Conservation (phyloP, 2,888 invertebrate species). For the Tiliacea aurago region DNA sequence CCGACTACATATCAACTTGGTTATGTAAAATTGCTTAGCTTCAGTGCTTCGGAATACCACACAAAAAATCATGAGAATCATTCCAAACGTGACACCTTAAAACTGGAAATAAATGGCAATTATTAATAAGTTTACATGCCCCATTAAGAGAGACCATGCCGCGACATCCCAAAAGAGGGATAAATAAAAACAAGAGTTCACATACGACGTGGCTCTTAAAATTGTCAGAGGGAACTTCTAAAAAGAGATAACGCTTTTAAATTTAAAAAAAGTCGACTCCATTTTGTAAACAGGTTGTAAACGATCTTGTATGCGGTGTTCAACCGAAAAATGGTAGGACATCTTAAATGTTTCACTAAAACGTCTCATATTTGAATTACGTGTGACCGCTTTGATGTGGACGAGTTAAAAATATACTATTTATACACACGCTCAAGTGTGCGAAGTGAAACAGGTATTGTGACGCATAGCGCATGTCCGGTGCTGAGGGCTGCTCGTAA, state of each 20-base stretch:
- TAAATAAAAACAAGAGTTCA: conserved; percentile 73
- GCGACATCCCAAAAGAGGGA: conserved; percentile 65
- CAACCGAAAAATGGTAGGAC: conserved; percentile 71
- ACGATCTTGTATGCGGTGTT: conserved; percentile 77
- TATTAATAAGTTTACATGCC: conserved; percentile 82
- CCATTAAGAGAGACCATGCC: conserved; percentile 78
- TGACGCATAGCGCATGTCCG: conserved; percentile 37
- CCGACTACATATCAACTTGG: conserved; percentile 11
- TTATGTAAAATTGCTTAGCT: conserved; percentile 33
- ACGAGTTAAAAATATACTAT: conserved; percentile 45
- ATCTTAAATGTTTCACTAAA: conserved; percentile 70
- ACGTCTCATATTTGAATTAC: conserved; percentile 65
- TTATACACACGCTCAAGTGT: conserved; percentile 29
- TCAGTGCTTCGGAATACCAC: conserved; percentile 13
- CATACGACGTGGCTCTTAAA: conserved; percentile 80
- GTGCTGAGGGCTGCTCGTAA: conserved; percentile 20
- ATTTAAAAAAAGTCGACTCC: conserved; percentile 81
- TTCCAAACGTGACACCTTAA: conserved; percentile 46
- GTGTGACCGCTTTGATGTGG: conserved; percentile 55
- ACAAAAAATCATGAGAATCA: conserved; percentile 44
- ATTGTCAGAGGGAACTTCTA: conserved; percentile 84
- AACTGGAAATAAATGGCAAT: conserved; percentile 65
- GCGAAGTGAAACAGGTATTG: conserved; percentile 51
- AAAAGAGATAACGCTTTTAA: conserved; percentile 84
- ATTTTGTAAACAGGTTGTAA: conserved; percentile 88